These are phyloP conservation scores for Kuschelorhynchus macadamiae DNA, from an alignment of 2,888 invertebrate genomes.

Conservation along the genomic window DNA sequence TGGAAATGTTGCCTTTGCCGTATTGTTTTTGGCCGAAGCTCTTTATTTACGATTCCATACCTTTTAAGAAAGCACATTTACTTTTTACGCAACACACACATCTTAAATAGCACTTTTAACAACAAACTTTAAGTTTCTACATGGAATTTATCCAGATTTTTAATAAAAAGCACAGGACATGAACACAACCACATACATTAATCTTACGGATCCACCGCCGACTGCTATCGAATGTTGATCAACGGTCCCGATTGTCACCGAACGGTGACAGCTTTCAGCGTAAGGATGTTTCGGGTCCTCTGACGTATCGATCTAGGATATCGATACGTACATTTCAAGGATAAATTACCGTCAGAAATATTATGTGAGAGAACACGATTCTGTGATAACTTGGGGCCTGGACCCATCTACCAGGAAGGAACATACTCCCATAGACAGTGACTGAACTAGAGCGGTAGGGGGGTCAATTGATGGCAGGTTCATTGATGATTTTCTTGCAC, in stretches of 20 bases:
- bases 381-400: too few relatives aligned
- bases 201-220: conserved; percentile 15
- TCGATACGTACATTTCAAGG: too few relatives aligned
- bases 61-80: background rate
- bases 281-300: too few relatives aligned
- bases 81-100: background rate
- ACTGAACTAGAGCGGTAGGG: too few relatives aligned
- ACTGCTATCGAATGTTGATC: background rate
- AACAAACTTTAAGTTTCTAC: conserved; percentile 8
- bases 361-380: too few relatives aligned
- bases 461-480: too few relatives aligned
- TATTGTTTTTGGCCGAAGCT: conserved; percentile 46
- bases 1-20: conserved; percentile 35
- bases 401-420: too few relatives aligned
- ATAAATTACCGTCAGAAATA: too few relatives aligned
- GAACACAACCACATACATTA: conserved; percentile 17
- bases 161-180: conserved; percentile 16
- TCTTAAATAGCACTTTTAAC: conserved; percentile 15
- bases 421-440: too few relatives aligned
- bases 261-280: too few relatives aligned
- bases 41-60: conserved; percentile 19
- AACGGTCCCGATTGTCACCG: conserved; percentile 8
- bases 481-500: too few relatives aligned
- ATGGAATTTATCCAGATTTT: conserved; percentile 20
- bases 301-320: too few relatives aligned